phyloP scores from a whole-genome alignment of 2,797 vertebrate genomes.

The Tadarida brasiliensis region DNA sequence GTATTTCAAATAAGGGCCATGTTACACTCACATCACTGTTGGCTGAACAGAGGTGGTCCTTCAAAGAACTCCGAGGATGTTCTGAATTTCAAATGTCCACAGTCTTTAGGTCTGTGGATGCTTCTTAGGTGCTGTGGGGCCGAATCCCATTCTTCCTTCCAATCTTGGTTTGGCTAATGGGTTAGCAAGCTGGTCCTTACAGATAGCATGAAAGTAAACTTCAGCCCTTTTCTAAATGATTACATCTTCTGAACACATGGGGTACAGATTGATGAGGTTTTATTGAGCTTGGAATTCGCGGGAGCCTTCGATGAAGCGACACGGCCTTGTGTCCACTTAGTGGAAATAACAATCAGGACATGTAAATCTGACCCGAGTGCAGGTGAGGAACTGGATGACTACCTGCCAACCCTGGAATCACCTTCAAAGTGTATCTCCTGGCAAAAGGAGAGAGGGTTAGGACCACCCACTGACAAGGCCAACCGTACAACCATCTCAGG shows the following conservation, averaged over 20 bases:
- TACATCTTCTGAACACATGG: slow-evolving; percentile 71
- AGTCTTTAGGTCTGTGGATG: slow-evolving; percentile 35
- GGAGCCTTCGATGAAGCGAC: slow-evolving; percentile 60
- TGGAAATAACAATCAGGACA: slow-evolving; percentile 63
- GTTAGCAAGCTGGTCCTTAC: slow-evolving; percentile 71
- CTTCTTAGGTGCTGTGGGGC: slow-evolving; percentile 21
- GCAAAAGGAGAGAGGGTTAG: not conserved
- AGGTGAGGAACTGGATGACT: not conserved
- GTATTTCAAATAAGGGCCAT: not conserved
- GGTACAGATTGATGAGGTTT: slow-evolving; percentile 77
- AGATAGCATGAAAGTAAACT: slow-evolving; percentile 71
- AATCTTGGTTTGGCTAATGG: slow-evolving; percentile 74
- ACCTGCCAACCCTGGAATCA: not conserved
- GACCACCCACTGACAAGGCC: not conserved
- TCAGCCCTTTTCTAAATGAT: slow-evolving; percentile 71
- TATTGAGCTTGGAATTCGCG: slow-evolving; percentile 49
- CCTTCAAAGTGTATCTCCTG: not conserved
- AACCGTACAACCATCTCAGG: not conserved
- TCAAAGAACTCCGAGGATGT: slow-evolving; percentile 7
- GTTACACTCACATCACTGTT: not conserved
- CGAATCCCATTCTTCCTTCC: slow-evolving; percentile 67
- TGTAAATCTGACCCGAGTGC: slow-evolving; percentile 44
- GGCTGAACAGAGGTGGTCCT: not conserved
- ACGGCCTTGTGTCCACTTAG: slow-evolving; percentile 54
- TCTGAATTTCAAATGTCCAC: not conserved